A percentile compares a stretch with the other conserved stretches of the same genome.
phyloP scores from a whole-genome alignment of 2,797 vertebrate genomes.

The Phalanger gymnotis region DNA sequence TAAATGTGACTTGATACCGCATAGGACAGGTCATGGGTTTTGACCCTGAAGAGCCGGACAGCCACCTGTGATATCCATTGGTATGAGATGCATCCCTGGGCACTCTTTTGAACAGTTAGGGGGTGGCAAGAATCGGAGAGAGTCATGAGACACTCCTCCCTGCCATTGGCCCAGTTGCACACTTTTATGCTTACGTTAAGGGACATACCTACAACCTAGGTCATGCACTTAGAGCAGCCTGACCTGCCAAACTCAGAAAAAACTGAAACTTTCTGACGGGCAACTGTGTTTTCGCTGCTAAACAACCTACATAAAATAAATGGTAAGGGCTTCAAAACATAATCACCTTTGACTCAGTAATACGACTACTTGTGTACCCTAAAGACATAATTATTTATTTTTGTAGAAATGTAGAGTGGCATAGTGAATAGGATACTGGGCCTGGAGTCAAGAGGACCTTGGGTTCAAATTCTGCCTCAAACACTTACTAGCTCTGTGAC shows the following conservation, averaged over 20 bases:
- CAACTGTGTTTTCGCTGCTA: neutral
- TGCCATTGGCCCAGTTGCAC: neutral
- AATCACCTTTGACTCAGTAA: neutral
- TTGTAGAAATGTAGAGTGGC: neutral
- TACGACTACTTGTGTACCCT: neutral
- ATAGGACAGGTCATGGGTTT: slow-evolving; percentile 22
- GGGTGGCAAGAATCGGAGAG: neutral
- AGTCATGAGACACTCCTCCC: neutral
- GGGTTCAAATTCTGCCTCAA: neutral
- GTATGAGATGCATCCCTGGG: neutral
- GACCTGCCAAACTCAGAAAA: neutral
- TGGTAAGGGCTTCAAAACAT: neutral
- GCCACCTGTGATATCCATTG: neutral
- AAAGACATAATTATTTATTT: neutral
- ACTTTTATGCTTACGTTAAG: neutral
- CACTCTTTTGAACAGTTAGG: neutral
- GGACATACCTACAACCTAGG: neutral
- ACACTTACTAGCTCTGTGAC: neutral
- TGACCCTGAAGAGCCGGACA: neutral
- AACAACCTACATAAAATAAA: neutral
- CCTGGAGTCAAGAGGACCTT: neutral
- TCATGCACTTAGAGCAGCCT: neutral
- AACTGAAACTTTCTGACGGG: neutral
- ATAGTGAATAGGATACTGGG: neutral
- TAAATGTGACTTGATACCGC: slow-evolving; percentile 36